Evolutionary conservation across 2,797 vertebrate genomes (phyloP), one percentile per base, ranked within the genome.

Genomic region (Falco rusticolus): DNA sequence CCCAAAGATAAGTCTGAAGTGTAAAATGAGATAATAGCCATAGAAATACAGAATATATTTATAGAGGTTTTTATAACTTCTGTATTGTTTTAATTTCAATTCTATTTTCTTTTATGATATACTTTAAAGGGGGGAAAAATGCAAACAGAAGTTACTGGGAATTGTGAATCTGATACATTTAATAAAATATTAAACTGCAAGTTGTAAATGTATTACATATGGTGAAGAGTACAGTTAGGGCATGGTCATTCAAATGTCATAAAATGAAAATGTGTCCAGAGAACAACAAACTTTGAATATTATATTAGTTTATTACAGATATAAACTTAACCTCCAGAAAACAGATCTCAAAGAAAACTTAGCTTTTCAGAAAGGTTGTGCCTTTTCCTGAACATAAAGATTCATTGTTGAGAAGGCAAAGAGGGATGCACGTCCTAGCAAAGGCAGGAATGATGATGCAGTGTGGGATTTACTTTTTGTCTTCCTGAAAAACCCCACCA

Each of bases 1-100:
- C 53, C 72, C 93, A 20, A 63, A 95, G 95, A 93, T 96, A 95
- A 94, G 51, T 89, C 82, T 70, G 87, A 77, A 94, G 83, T 84
- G 72, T 66, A 83, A 94, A 90, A 96, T 77, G 89, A 68, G 84
- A 79, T 29, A 94, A 93, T 33, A 92, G 79, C 93, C 87, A 74
- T 60, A 83, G 89, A 89, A 92, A 87, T 39, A 13, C 4, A 37
- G 78, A 56, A 26, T 77, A 13, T 84, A 89, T 94, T 94, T 87
- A 87, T 48, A 74, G 87, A 63, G 43, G 37, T 2, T 51, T 92
- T 91, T 92, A 34, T 89, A 85, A 91, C 51, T 83, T 89, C 56
- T 68, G 31, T 6, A 77, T 96, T 95, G 82, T 95, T 93, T 95
- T 96, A 92, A 92, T 94, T 87, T 64, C 48, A 74, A 33, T 45